Conservation (phyloP, 2,888 invertebrate genomes). For the Tenthredo notha region DNA sequence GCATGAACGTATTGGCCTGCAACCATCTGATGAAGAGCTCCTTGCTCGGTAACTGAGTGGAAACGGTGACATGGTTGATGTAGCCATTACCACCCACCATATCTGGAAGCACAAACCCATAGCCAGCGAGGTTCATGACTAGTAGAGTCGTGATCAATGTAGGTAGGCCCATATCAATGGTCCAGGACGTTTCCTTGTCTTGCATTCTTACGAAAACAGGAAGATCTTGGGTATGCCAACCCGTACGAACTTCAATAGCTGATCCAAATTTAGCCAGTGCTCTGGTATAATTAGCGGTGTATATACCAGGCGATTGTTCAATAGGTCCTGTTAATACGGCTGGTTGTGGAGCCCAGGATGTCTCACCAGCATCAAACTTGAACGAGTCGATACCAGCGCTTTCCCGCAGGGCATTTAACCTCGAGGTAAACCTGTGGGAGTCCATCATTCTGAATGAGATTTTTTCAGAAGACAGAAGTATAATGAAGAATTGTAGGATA, state of each 20-base stretch:
- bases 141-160: slow-evolving; percentile 79
- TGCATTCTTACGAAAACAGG: slow-evolving; percentile 79
- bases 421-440: slow-evolving; percentile 78
- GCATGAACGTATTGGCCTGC: slow-evolving; percentile 80
- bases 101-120: slow-evolving; percentile 81
- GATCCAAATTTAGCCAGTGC: slow-evolving; percentile 82
- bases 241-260: slow-evolving; percentile 84
- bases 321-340: slow-evolving; percentile 81
- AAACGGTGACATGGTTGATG: slow-evolving; percentile 71
- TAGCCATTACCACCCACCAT: slow-evolving; percentile 77
- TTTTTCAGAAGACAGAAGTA: background rate
- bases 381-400: slow-evolving; percentile 85
- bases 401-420: slow-evolving; percentile 79
- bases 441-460: background rate
- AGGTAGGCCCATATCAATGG: slow-evolving; percentile 77
- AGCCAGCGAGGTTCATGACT: slow-evolving; percentile 78
- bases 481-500: background rate
- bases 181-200: slow-evolving; percentile 78
- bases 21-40: slow-evolving; percentile 84
- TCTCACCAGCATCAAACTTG: slow-evolving; percentile 90
- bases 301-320: slow-evolving; percentile 80
- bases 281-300: slow-evolving; percentile 80
- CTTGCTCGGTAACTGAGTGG: slow-evolving; percentile 78
- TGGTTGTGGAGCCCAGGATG: slow-evolving; percentile 83
- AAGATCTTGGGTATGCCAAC: slow-evolving; percentile 76